Evolutionary conservation across 2,113 vertebrate genomes (phyloP).

Genomic region (Columba janthina): DNA sequence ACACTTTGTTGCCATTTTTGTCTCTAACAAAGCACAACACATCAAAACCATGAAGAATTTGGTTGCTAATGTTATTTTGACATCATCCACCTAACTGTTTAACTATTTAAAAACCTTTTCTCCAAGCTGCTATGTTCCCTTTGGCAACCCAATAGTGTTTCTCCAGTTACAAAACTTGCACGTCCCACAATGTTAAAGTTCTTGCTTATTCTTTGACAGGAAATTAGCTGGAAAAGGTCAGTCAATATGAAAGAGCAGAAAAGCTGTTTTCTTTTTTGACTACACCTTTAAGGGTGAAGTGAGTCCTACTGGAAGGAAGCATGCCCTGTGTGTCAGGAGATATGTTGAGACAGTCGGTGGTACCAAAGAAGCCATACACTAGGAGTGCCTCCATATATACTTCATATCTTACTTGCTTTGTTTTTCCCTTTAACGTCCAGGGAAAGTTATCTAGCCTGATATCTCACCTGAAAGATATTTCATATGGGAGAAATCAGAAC

Average conservation of each 20-base stretch:
- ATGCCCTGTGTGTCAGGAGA: neutral
- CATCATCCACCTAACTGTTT: neutral
- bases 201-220: neutral
- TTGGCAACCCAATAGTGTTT: neutral
- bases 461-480: neutral
- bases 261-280: neutral
- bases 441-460: neutral
- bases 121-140: rapidly evolving
- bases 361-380: neutral
- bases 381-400: neutral
- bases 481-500: neutral
- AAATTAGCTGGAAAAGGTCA: neutral
- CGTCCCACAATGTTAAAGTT: neutral
- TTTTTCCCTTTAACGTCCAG: neutral
- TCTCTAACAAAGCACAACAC: neutral
- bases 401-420: neutral
- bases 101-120: neutral
- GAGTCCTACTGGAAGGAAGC: neutral
- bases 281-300: neutral
- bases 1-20: neutral
- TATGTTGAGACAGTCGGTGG: neutral
- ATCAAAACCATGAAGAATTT: neutral
- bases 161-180: neutral
- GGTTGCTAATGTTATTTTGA: neutral
- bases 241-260: neutral